Conservation (phyloP, 2,113 vertebrate species). For the Ceratotherium simum region DNA sequence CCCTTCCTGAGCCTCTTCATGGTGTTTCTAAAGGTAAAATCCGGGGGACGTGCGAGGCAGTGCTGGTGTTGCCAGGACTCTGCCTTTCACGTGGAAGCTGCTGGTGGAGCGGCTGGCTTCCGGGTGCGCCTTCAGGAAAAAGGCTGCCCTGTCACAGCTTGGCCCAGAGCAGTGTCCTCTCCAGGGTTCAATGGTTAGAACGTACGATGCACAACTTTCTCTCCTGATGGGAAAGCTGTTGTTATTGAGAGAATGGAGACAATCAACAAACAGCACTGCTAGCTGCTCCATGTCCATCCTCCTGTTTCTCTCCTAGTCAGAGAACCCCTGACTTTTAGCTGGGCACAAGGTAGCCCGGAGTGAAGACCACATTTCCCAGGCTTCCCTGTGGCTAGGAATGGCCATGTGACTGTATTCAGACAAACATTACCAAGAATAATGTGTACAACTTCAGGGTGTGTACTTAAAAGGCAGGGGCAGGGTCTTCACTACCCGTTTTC, state of each 20-base stretch:
- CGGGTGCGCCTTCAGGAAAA: neutral
- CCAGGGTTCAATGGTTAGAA: neutral
- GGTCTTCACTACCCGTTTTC: neutral
- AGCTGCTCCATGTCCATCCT: neutral
- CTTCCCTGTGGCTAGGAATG: neutral
- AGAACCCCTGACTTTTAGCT: neutral
- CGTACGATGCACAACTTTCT: neutral
- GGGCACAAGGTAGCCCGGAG: neutral
- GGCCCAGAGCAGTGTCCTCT: neutral
- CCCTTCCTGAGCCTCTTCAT: neutral
- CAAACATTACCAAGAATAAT: neutral
- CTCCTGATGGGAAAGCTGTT: neutral
- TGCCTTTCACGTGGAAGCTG: neutral
- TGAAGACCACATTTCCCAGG: neutral
- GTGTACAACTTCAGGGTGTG: neutral
- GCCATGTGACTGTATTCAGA: neutral
- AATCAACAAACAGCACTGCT: neutral
- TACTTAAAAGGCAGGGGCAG: neutral
- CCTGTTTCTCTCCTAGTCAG: neutral
- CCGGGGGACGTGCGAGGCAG: neutral
- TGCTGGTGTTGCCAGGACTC: neutral
- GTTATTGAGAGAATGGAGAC: neutral
- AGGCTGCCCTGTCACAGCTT: neutral
- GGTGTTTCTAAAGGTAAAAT: neutral
- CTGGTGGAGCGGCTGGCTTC: neutral